phyloP scores from a whole-genome alignment of 2,113 vertebrate species.

The Phalacrocorax aristotelis region DNA sequence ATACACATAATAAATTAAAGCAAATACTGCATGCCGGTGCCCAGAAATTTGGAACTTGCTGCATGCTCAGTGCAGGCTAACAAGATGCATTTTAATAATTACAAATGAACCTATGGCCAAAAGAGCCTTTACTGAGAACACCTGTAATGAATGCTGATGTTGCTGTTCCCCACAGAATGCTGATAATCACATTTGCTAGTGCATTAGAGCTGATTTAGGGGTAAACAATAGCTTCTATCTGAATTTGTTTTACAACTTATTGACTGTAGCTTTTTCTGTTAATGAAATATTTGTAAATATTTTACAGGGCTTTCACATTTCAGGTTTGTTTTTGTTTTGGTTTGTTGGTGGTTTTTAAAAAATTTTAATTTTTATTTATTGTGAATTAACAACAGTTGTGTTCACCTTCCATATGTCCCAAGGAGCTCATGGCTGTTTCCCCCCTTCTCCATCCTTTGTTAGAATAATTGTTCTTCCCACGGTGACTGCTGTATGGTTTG shows the following conservation, averaged over 20 bases:
- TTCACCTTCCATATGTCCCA: conserved; percentile 37
- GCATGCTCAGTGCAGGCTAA: background rate
- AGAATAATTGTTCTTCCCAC: conserved; percentile 71
- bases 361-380: conserved; percentile 36
- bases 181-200: conserved; percentile 28
- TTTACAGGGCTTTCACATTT: conserved; percentile 37
- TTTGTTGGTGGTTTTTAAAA: background rate
- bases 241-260: background rate
- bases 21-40: background rate
- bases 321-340: background rate
- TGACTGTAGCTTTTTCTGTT: background rate
- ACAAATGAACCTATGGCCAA: conserved; percentile 17
- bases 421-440: background rate
- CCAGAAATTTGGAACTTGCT: background rate
- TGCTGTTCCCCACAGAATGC: background rate
- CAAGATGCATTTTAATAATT: conserved; percentile 45
- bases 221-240: conserved; percentile 24
- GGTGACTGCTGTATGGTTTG: conserved; percentile 66
- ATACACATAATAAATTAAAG: background rate
- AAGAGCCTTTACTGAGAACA: conserved; percentile 16
- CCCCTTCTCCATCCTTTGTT: conserved; percentile 51
- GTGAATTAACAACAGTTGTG: conserved; percentile 50
- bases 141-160: conserved; percentile 47
- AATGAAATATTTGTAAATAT: conserved; percentile 62
- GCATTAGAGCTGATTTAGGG: conserved; percentile 40